Base-by-base conservation (phyloP, 2,888 invertebrate species). In the Mayetiola destructor region DNA sequence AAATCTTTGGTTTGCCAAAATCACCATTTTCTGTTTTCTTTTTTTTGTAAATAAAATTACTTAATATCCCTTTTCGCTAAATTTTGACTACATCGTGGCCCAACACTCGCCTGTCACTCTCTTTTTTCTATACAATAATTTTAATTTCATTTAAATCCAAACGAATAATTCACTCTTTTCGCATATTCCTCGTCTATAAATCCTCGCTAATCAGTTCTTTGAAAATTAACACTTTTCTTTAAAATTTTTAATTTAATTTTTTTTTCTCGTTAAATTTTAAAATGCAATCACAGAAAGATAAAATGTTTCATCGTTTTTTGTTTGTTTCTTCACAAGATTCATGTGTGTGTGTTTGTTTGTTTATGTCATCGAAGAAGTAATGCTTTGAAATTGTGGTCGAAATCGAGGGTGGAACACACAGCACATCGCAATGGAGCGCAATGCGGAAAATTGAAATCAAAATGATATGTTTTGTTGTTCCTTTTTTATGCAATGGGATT, bases 191-290 rank as follows among this genome's bases (percentile, higher is more conserved):
- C 48, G 5, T 18, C 23, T 10, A 52, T 59, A 61, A 60, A 61
- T 61, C 61, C 60, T 59, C 59, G 61, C 62, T 62, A 62, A 62
- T 62, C 62, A 62, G 62, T 62, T 62, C 62, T 61, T 62, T 59
- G 60, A 58, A 60, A 59, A 60, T 61, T 59, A 60, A 60, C 59
- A 59, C 60, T 59, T 55, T 56, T 18, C 20, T 48, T 27, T n/a
- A n/a, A n/a, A n/a, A n/a, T n/a, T 39, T 18, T 39, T 39, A n/a
- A 39, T 18, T 39, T 39, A n/a, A n/a, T 12, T 36, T 36, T 4
- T 39, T 39, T 39, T 39, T 48, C 27, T 27, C 27, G 48, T 48
- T 27, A 57, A 57, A 53, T 52, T 57, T 53, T n/a, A n/a, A n/a
- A 57, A 53, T 57, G 57, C 37, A 58, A 58, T 58, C 58, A 58